Percentiles rank a stretch among this genome's conserved stretches.
Evolutionary conservation across 92 coral and sea anemone species (phyloP).

Genomic region (Zoanthus sansibaricus): DNA sequence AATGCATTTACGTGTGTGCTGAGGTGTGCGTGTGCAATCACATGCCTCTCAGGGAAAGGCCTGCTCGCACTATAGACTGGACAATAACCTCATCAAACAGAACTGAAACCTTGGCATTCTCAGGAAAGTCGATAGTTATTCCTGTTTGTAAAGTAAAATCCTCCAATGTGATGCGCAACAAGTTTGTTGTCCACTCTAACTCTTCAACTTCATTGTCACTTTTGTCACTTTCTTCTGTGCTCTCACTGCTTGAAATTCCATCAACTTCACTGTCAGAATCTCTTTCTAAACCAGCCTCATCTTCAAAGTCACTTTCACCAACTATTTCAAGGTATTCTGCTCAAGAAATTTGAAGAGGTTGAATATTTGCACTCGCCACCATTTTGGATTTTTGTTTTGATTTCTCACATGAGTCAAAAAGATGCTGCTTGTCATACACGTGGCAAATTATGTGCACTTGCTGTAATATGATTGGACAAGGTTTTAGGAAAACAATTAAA

Average conservation of each 20-base stretch:
- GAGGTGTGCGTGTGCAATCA: no score
- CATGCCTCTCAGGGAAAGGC: not conserved
- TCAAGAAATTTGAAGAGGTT: not conserved
- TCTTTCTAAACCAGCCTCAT: not conserved
- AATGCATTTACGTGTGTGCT: no score
- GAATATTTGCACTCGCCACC: not conserved
- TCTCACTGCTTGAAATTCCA: not conserved
- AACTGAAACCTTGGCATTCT: conserved; percentile 1
- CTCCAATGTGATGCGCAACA: not conserved
- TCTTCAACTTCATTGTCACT: not conserved
- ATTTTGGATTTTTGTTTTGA: not conserved
- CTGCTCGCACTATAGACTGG: not conserved
- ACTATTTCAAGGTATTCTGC: not conserved
- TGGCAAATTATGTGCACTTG: conserved; percentile 8
- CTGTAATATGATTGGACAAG: not conserved
- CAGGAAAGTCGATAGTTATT: not conserved
- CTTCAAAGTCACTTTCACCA: not conserved
- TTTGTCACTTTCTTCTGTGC: not conserved
- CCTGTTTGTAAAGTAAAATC: not conserved
- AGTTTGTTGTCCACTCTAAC: not conserved
- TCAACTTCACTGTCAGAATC: not conserved
- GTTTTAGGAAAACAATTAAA: conserved; percentile 5
- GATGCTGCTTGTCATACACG: not conserved
- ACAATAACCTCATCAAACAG: not conserved
- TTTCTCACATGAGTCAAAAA: not conserved